A percentile compares a stretch with the other conserved stretches of the same genome.
Conservation (phyloP, 2,797 vertebrate species). For the Malurus splendens region DNA sequence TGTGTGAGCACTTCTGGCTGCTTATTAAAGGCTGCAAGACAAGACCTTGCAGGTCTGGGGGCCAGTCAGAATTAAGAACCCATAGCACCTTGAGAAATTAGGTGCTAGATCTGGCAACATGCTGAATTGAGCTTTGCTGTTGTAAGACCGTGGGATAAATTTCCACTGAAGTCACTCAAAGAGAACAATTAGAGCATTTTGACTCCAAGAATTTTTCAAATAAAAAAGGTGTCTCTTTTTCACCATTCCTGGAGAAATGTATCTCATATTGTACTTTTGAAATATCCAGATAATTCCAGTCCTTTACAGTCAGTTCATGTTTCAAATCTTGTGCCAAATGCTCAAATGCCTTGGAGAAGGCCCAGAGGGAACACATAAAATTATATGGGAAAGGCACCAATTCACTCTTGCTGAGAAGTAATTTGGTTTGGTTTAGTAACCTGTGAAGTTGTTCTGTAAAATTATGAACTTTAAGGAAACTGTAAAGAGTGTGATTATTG, state of each 20-base stretch:
- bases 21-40: background rate
- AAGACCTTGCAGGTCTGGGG: background rate
- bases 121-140: background rate
- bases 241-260: background rate
- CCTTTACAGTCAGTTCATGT: conserved; percentile 27
- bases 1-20: background rate
- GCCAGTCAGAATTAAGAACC: background rate
- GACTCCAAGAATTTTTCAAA: background rate
- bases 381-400: conserved; percentile 57
- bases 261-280: background rate
- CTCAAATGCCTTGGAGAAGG: conserved; percentile 12
- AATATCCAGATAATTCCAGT: conserved; percentile 18
- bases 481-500: conserved; percentile 53
- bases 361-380: conserved; percentile 42
- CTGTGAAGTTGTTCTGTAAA: conserved; percentile 57
- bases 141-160: background rate
- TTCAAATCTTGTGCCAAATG: conserved; percentile 33
- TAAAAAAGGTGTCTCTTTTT: background rate
- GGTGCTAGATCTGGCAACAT: background rate
- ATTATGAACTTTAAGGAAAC: conserved; percentile 54
- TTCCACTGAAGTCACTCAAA: background rate
- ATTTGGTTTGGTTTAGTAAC: conserved; percentile 59
- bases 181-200: background rate
- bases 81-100: background rate
- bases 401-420: conserved; percentile 54